These are phyloP conservation scores for Chymomyza amoena DNA, from an alignment of 2,888 invertebrate species.

Conservation along the genomic window DNA sequence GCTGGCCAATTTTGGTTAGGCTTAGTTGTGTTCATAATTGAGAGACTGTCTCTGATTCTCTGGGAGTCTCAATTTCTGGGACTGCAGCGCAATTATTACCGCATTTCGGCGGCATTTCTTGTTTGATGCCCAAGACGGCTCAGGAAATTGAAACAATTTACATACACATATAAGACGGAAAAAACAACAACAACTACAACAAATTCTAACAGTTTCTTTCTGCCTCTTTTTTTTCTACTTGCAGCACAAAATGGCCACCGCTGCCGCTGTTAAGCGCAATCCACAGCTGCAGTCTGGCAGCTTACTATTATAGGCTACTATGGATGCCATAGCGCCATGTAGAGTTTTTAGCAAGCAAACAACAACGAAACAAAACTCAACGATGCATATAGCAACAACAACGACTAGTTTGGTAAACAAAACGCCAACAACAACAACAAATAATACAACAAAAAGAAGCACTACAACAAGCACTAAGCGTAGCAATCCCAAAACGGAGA, in stretches of 20 bases:
- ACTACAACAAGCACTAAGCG: conserved; percentile 17
- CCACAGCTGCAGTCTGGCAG: background rate
- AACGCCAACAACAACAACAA: conserved; percentile 23
- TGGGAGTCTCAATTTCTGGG: background rate
- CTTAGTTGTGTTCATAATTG: background rate
- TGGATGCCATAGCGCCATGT: conserved; percentile 45
- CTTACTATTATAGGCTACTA: conserved; percentile 10
- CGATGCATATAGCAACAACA: conserved; percentile 31
- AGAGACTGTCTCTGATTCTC: background rate
- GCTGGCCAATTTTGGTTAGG: conserved; percentile 2
- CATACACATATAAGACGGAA: background rate
- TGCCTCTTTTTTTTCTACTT: background rate
- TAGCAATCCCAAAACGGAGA: conserved; percentile 31
- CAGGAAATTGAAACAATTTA: conserved; percentile 1
- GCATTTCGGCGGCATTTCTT: background rate
- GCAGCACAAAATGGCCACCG: conserved; percentile 52
- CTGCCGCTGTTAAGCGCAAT: conserved; percentile 23
- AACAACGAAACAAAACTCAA: conserved; percentile 21
- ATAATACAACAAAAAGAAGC: conserved; percentile 4
- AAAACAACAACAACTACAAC: background rate
- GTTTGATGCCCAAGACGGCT: background rate
- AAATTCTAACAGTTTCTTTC: background rate
- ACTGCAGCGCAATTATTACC: background rate
- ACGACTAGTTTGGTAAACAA: conserved; percentile 33
- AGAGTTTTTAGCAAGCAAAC: conserved; percentile 42